These are phyloP conservation scores for Poecile atricapillus DNA, from an alignment of 2,113 vertebrate genomes.

Conservation along the genomic window DNA sequence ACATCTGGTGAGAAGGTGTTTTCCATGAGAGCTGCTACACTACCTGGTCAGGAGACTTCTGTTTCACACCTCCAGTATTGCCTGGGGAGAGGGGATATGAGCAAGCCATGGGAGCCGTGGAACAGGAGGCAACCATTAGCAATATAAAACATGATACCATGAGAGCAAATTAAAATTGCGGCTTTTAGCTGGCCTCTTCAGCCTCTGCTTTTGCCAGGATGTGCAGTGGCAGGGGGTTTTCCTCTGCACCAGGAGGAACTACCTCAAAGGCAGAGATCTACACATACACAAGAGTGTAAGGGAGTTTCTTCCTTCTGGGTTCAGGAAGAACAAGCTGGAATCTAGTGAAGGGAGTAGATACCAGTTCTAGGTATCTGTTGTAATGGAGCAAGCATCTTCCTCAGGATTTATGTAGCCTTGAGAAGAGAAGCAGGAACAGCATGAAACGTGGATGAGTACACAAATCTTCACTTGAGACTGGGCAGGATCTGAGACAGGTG, in stretches of 20 bases:
- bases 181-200: not conserved
- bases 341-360: not conserved
- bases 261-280: not conserved
- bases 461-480: not conserved
- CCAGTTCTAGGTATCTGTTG: not conserved
- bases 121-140: rapidly evolving
- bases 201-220: not conserved
- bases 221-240: not conserved
- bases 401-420: not conserved
- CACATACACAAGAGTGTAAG: not conserved
- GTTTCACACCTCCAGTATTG: not conserved
- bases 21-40: not conserved
- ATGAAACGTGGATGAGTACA: not conserved
- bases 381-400: not conserved
- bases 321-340: not conserved
- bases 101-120: rapidly evolving
- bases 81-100: not conserved
- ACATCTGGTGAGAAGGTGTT: not conserved
- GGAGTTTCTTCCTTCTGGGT: not conserved
- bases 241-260: not conserved
- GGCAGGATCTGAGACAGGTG: not conserved
- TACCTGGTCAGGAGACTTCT: not conserved
- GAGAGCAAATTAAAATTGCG: not conserved
- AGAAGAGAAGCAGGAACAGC: not conserved
- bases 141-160: not conserved